A percentile compares a stretch with the other conserved stretches of the same genome.
These are phyloP conservation scores for Gallinago solitaria DNA, from an alignment of 2,797 vertebrate species.

Conservation along the genomic window DNA sequence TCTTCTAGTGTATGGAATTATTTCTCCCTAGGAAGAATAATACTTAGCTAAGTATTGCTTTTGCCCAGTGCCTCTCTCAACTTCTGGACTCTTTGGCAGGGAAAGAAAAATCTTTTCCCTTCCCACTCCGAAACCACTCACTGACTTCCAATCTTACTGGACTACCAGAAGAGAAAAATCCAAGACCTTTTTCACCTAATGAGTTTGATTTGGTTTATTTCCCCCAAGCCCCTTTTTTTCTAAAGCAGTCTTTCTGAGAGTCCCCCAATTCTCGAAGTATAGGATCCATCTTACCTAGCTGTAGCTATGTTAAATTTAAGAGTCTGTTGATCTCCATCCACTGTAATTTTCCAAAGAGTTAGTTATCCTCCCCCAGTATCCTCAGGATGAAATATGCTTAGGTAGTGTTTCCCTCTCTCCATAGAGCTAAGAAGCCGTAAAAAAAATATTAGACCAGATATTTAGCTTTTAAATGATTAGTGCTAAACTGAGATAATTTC, in stretches of 20 bases:
- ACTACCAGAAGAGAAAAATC: neutral
- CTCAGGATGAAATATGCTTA: neutral
- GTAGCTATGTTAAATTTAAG: neutral
- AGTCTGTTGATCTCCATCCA: neutral
- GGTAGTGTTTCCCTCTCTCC: neutral
- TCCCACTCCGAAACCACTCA: neutral
- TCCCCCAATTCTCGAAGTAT: neutral
- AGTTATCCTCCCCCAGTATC: neutral
- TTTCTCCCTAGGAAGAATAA: too few species aligned
- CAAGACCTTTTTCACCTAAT: neutral
- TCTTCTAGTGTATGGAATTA: too few species aligned
- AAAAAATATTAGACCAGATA: neutral
- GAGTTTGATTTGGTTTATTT: neutral
- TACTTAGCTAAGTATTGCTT: neutral
- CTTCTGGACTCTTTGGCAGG: neutral
- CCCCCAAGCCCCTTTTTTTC: neutral
- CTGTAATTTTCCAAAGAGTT: neutral
- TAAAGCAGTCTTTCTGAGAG: neutral
- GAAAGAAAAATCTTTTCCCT: neutral
- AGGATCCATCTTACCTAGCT: neutral
- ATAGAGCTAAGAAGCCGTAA: neutral
- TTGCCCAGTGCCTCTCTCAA: neutral
- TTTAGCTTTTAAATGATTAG: neutral
- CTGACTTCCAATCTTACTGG: neutral
- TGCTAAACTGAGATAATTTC: neutral